phyloP scores from a whole-genome alignment of 2,797 vertebrate species.

The Cyprinella venusta region DNA sequence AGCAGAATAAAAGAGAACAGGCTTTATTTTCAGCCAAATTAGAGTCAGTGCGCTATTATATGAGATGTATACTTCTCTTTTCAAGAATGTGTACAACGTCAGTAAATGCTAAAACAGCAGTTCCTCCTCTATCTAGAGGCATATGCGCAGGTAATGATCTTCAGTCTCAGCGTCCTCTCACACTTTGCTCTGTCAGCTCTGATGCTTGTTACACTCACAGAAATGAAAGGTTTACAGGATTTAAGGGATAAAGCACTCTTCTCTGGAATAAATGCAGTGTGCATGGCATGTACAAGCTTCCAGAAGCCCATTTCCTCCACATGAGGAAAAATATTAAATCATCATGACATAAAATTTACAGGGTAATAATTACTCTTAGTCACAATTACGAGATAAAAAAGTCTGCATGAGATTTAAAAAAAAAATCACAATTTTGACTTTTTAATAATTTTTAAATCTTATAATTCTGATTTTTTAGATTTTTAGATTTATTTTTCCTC shows the following conservation, averaged over 20 bases:
- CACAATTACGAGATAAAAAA: background rate
- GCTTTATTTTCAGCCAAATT: slow-evolving; percentile 22
- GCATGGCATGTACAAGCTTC: slow-evolving; percentile 16
- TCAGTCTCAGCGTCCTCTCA: slow-evolving; percentile 58
- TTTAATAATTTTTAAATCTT: background rate
- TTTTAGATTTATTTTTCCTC: background rate
- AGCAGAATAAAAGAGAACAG: background rate
- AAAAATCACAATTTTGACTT: background rate
- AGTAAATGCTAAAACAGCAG: slow-evolving; percentile 62
- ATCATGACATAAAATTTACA: background rate
- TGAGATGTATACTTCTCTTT: background rate
- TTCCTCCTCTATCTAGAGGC: slow-evolving; percentile 56
- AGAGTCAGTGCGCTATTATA: background rate
- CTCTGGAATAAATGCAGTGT: slow-evolving; percentile 37
- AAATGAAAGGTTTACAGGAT: slow-evolving; percentile 68
- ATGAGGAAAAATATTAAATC: background rate
- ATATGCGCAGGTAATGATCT: slow-evolving; percentile 61
- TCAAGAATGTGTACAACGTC: slow-evolving; percentile 12
- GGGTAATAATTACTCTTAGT: background rate
- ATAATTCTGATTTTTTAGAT: slow-evolving; percentile 1
- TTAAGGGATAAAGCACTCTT: slow-evolving; percentile 69
- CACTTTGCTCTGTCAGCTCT: slow-evolving; percentile 49
- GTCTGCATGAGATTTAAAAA: background rate
- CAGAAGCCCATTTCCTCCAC: background rate
- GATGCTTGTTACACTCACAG: slow-evolving; percentile 63